Evolutionary conservation across 2,113 vertebrate species (phyloP), one percentile per base, ranked within the genome.

Genomic region (Leucoraja erinaceus): DNA sequence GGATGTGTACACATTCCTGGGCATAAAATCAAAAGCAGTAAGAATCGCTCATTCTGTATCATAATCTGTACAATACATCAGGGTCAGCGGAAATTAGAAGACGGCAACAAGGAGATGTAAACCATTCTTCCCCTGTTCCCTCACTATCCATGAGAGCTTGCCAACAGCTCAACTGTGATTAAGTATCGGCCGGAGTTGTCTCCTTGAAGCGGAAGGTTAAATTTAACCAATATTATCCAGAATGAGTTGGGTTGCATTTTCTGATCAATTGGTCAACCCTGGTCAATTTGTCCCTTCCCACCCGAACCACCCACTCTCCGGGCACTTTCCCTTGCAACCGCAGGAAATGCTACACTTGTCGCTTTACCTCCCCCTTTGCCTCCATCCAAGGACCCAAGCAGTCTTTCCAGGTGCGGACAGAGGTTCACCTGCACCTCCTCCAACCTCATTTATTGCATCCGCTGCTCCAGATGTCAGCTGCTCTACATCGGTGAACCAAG

Each of bases 1-100:
- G 56, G 22, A n/a, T 86, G 56, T 59, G 56, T 31, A 61, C 83
- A 86, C 56, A 86, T 86, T 86, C 56, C 83, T 86, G 83, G 83
- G 83, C 83, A 86, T 2, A 14, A 63, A 63, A 12, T 86, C 56
- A 86, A 86, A 86, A 86, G 28, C 59, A 86, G 56, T n/a, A 63
- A 86, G 83, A 86, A 16, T 86, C 28, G 33, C 28, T 86, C 28
- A 63, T 63, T 31, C 28, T 86, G 56, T n/a, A 31, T 63, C 59
- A 61, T 86, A 86, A 86, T 86, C 56, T 86, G 83, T 25, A 63
- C 56, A n/a, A 5, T 31, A 86, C 28, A 16, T 61, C 56, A 84
- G 20, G n/a, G 0, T 12, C 56, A 11, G 59, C 11, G 14, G 83
- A 86, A 86, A 86, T 12, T 63, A 86, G 25, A 61, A 28, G 28